phyloP scores from a whole-genome alignment of 2,888 invertebrate genomes.

The Xestoiulus laeticollis region DNA sequence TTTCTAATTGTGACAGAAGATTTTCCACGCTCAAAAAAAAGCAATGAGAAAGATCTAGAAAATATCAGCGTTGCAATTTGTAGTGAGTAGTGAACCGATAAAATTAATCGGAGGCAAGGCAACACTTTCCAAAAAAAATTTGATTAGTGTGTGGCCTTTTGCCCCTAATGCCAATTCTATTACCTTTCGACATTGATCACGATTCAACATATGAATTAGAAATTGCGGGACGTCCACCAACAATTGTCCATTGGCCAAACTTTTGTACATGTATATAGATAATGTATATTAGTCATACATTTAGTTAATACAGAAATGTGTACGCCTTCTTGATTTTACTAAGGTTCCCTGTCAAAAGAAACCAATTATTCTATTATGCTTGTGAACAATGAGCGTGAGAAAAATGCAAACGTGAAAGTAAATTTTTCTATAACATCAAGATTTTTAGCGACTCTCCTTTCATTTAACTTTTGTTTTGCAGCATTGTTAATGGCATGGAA shows the following conservation, averaged over 20 bases:
- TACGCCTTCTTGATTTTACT: background rate
- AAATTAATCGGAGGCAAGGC: background rate
- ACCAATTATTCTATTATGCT: constrained; percentile 1
- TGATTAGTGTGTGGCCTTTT: background rate
- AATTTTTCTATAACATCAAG: constrained; percentile 20
- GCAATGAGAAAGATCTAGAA: background rate
- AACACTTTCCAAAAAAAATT: background rate
- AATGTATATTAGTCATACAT: constrained; percentile 23
- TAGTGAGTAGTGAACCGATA: background rate
- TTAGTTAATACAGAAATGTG: background rate
- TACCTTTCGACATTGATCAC: background rate
- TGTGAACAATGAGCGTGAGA: background rate
- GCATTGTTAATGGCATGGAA: background rate
- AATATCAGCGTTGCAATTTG: background rate
- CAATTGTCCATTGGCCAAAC: background rate
- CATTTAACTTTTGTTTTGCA: no score
- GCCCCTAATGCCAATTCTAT: background rate
- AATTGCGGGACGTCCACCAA: background rate
- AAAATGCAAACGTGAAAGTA: constrained; percentile 7
- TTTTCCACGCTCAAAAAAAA: constrained; percentile 6
- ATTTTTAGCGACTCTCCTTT: background rate
- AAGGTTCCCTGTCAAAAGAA: background rate
- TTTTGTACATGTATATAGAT: constrained; percentile 4
- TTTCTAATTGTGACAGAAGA: background rate
- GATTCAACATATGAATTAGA: background rate